These are phyloP conservation scores for Drosophila niveifrons DNA, from an alignment of 2,888 invertebrate genomes.

Conservation along the genomic window DNA sequence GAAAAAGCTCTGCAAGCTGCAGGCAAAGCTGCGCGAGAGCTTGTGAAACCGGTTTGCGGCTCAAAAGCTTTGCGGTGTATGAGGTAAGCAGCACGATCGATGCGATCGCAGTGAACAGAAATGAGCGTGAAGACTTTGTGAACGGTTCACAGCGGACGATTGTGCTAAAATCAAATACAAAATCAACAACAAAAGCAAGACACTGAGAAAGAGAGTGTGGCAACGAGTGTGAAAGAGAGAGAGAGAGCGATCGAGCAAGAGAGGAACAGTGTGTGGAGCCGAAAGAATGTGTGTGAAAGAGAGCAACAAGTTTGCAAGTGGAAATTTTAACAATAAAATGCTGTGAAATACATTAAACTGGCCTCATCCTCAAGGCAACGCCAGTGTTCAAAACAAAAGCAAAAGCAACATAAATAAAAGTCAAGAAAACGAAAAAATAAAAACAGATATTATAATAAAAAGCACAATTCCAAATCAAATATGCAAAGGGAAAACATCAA, in stretches of 20 bases:
- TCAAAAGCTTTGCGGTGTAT: slow-evolving; percentile 60
- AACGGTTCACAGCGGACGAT: slow-evolving; percentile 80
- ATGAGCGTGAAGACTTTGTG: slow-evolving; percentile 83
- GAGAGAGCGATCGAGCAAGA: slow-evolving; percentile 22
- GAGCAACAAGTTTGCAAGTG: slow-evolving; percentile 79
- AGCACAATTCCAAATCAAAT: slow-evolving; percentile 28
- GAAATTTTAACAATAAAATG: slow-evolving; percentile 79
- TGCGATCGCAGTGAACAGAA: slow-evolving; percentile 73
- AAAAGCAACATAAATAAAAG: slow-evolving; percentile 7
- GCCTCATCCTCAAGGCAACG: slow-evolving; percentile 57
- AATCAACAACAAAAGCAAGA: slow-evolving; percentile 11
- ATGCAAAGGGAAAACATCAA: slow-evolving; percentile 19
- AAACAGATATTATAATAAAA: slow-evolving; percentile 13
- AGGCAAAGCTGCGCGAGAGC: neutral
- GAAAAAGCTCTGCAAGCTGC: slow-evolving; percentile 34
- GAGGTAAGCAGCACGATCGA: slow-evolving; percentile 74
- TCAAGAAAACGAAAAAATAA: no score
- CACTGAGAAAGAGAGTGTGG: slow-evolving; percentile 28
- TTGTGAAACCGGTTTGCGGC: slow-evolving; percentile 20
- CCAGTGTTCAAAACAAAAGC: slow-evolving; percentile 35
- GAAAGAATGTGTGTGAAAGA: slow-evolving; percentile 57
- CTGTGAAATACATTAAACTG: slow-evolving; percentile 67
- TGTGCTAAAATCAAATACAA: slow-evolving; percentile 22
- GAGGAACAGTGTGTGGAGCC: slow-evolving; percentile 28
- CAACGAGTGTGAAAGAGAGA: slow-evolving; percentile 23